Evolutionary conservation across 2,113 vertebrate species (phyloP).

Genomic region (Vombatus ursinus): DNA sequence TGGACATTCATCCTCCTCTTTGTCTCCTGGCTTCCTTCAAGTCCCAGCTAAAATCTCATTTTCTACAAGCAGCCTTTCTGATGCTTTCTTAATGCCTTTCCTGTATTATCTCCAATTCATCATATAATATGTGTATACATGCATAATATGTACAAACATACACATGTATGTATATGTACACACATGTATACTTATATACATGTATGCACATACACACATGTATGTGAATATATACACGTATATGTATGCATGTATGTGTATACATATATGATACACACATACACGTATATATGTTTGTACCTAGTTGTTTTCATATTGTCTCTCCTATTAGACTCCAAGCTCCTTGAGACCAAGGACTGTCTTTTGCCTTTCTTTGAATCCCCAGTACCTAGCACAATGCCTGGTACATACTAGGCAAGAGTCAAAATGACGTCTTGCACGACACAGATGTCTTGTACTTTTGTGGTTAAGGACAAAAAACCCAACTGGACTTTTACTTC

Average conservation of each 20-base stretch:
- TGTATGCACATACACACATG: no score
- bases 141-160: no score
- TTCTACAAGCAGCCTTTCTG: not conserved
- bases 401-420: not conserved
- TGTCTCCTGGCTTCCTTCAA: no score
- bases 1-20: no score
- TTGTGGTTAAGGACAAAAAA: not conserved
- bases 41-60: not conserved
- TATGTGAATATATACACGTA: no score
- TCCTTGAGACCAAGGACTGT: not conserved
- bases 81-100: not conserved
- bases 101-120: not conserved
- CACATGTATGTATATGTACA: no score
- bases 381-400: not conserved
- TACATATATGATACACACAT: no score
- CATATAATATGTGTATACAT: not conserved
- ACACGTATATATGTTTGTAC: no score
- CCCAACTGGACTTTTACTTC: not conserved
- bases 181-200: no score
- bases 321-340: not conserved
- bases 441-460: accelerated
- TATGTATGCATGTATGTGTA: no score
- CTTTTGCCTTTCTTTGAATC: not conserved
- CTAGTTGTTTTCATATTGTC: not conserved
- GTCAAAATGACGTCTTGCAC: not conserved